A percentile compares a stretch with the other conserved stretches of the same genome.
These are phyloP conservation scores for Scomberomorus guttatus DNA, from an alignment of 2,797 vertebrate species.

Conservation along the genomic window DNA sequence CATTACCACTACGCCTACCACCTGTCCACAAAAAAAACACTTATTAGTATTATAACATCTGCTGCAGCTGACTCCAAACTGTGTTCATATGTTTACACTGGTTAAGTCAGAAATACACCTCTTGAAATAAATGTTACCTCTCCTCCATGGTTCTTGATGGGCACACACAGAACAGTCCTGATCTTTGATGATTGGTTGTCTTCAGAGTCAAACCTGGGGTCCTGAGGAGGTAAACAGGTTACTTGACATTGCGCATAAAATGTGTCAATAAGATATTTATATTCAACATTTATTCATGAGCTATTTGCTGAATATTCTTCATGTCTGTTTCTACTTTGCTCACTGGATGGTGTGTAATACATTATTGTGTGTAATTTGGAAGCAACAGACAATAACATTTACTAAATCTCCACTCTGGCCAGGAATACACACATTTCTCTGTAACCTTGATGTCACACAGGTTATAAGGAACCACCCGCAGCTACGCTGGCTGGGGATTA, in stretches of 20 bases:
- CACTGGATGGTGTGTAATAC: too few relatives aligned
- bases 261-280: neutral
- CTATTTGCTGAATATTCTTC: neutral
- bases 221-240: constrained; percentile 33
- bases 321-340: neutral
- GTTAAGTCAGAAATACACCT: neutral
- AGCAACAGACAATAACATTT: neutral
- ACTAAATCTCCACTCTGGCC: neutral
- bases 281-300: neutral
- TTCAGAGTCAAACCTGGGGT: constrained; percentile 50
- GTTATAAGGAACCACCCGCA: constrained; percentile 5
- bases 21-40: constrained; percentile 73
- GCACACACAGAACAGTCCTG: constrained; percentile 65
- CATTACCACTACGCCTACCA: constrained; percentile 90
- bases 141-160: constrained; percentile 87
- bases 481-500: constrained; percentile 33
- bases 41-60: neutral
- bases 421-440: constrained; percentile 20
- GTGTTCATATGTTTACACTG: neutral
- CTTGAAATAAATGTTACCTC: constrained; percentile 82
- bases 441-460: neutral
- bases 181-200: constrained; percentile 46
- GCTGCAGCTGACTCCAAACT: neutral
- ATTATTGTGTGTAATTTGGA: neutral
- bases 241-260: neutral